Conservation (phyloP, 2,797 vertebrate genomes). For the Eulemur albifrons region DNA sequence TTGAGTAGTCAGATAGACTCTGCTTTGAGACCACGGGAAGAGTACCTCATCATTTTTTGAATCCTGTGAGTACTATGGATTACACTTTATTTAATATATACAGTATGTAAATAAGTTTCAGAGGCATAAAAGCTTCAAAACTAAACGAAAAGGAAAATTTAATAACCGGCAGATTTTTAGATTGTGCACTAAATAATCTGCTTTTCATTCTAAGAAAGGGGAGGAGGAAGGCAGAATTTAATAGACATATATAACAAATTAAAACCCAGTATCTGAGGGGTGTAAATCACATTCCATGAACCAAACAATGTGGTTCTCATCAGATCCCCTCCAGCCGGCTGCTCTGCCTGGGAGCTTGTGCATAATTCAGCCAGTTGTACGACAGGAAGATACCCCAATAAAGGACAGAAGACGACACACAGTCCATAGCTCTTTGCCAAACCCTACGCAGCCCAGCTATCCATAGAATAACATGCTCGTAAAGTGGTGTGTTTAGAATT, state of each 20-base stretch:
- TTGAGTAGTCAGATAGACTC: neutral
- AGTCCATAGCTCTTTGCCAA: fast-evolving
- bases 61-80: slow-evolving; percentile 41
- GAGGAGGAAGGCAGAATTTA: slow-evolving; percentile 65
- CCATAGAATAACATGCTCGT: neutral
- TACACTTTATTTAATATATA: slow-evolving; percentile 67
- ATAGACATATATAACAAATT: slow-evolving; percentile 70
- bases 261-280: slow-evolving; percentile 51
- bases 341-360: neutral
- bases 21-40: neutral
- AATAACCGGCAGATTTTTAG: slow-evolving; percentile 73
- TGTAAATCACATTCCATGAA: slow-evolving; percentile 54
- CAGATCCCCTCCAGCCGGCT: slow-evolving; percentile 1
- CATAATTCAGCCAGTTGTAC: neutral
- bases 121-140: slow-evolving; percentile 79
- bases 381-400: neutral
- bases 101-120: slow-evolving; percentile 74
- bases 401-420: fast-evolving
- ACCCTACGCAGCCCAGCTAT: fast-evolving
- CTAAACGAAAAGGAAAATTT: slow-evolving; percentile 80
- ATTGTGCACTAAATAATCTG: slow-evolving; percentile 75
- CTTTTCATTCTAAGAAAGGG: slow-evolving; percentile 69
- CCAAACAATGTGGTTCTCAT: slow-evolving; percentile 55
- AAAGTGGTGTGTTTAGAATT: neutral
- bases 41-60: slow-evolving; percentile 25